Percentiles rank a stretch among this genome's conserved stretches.
Evolutionary conservation across 2,797 vertebrate species (phyloP).

Genomic region (Crocidura indochinensis): DNA sequence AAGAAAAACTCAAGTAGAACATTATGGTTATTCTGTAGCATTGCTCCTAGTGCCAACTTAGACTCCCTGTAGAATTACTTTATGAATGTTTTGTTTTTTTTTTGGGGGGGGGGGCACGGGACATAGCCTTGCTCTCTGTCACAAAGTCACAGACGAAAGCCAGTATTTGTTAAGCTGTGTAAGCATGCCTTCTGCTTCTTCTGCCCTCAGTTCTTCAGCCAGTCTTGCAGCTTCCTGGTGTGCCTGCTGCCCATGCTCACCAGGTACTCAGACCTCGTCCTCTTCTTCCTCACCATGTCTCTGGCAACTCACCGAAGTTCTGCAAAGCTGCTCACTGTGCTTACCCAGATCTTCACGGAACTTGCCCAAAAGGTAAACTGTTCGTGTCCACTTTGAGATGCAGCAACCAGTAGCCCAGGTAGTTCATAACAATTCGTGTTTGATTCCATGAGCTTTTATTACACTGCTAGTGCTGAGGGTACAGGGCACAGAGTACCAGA

Average conservation of each 20-base stretch:
- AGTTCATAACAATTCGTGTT: neutral
- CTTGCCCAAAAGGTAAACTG: slow-evolving; percentile 95
- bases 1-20: neutral
- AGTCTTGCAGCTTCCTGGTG: slow-evolving; percentile 92
- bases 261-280: slow-evolving; percentile 94
- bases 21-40: neutral
- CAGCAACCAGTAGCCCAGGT: neutral
- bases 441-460: slow-evolving; percentile 13
- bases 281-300: slow-evolving; percentile 94
- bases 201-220: slow-evolving; percentile 91
- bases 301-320: slow-evolving; percentile 95
- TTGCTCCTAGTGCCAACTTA: neutral
- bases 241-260: slow-evolving; percentile 94
- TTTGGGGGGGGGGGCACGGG: too few species aligned
- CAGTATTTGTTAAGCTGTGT: neutral
- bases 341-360: slow-evolving; percentile 95
- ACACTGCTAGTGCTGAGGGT: neutral
- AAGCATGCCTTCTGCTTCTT: slow-evolving; percentile 45
- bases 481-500: too few species aligned
- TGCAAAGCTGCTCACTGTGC: slow-evolving; percentile 95
- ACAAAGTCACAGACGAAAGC: too few species aligned
- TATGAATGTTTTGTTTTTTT: slow-evolving; percentile 10
- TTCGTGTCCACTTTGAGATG: neutral
- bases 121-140: too few species aligned
- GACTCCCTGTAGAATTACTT: slow-evolving; percentile 5